A percentile compares a stretch with the other conserved stretches of the same genome.
phyloP scores from a whole-genome alignment of 2,797 vertebrate species.

The Chrosomus eos region DNA sequence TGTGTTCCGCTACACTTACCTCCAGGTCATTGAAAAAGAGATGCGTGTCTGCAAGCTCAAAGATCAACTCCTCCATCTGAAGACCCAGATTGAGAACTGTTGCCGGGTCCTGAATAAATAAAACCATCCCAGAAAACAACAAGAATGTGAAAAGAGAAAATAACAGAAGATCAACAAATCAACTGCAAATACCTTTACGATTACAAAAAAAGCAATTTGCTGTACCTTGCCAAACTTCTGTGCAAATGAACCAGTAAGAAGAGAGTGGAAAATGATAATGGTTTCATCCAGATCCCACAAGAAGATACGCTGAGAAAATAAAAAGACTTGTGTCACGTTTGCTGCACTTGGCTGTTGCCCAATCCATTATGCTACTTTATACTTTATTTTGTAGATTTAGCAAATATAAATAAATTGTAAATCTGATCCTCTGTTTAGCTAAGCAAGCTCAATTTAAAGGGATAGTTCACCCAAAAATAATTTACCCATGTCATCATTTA shows the following conservation, averaged over 20 bases:
- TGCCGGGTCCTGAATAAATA: slow-evolving; percentile 85
- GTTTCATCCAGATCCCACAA: slow-evolving; percentile 99
- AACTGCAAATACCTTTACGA: neutral
- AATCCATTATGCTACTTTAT: neutral
- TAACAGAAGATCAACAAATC: neutral
- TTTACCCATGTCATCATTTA: too few relatives aligned
- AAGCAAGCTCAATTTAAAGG: neutral
- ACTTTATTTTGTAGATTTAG: neutral
- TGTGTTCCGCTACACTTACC: slow-evolving; percentile 68
- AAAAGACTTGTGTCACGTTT: slow-evolving; percentile 27
- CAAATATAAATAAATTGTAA: neutral
- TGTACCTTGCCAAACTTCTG: slow-evolving; percentile 97
- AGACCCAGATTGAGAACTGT: slow-evolving; percentile 92
- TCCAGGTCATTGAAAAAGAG: slow-evolving; percentile 99
- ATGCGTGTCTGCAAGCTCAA: slow-evolving; percentile 97
- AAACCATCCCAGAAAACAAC: slow-evolving; percentile 12
- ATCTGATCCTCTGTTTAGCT: neutral
- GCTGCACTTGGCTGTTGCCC: neutral
- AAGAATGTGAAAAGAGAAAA: neutral
- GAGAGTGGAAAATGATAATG: slow-evolving; percentile 98
- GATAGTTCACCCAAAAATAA: too few relatives aligned
- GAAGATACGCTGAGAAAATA: slow-evolving; percentile 85
- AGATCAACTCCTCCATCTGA: slow-evolving; percentile 99
- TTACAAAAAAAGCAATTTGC: neutral
- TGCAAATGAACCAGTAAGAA: slow-evolving; percentile 95